Evolutionary conservation across 2,113 vertebrate genomes (phyloP).

Genomic region (Anser cygnoides): DNA sequence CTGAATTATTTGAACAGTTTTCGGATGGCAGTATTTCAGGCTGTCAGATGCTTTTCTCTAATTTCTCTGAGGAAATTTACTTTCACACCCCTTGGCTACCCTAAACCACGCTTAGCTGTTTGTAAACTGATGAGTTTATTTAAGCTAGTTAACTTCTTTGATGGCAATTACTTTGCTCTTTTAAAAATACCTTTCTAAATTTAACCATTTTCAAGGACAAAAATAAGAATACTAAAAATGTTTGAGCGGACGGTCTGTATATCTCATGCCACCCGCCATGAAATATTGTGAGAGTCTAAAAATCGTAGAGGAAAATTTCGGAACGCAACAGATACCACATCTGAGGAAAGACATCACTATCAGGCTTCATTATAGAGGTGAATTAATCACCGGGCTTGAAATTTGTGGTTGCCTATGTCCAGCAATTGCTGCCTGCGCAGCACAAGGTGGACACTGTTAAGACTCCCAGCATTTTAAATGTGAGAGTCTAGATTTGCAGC

Average conservation of each 20-base stretch:
- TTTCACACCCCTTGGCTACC: background rate
- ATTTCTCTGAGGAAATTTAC: background rate
- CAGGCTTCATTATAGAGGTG: background rate
- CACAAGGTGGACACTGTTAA: background rate
- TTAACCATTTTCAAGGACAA: background rate
- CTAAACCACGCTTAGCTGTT: background rate
- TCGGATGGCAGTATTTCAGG: background rate
- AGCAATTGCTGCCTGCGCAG: too few relatives aligned
- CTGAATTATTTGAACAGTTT: background rate
- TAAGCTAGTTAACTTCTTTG: slow-evolving; percentile 17
- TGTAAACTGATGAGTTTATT: background rate
- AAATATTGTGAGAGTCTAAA: background rate
- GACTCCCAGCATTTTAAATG: background rate
- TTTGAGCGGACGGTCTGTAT: background rate
- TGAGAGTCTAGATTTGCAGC: background rate
- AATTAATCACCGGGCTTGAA: background rate
- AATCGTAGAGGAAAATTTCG: background rate
- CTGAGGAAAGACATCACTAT: background rate
- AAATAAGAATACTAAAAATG: background rate
- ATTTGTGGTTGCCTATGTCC: too few relatives aligned
- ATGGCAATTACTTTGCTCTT: background rate
- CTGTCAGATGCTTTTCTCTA: background rate
- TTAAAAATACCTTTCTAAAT: slow-evolving; percentile 30
- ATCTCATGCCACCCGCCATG: background rate
- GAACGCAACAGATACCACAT: background rate